Evolutionary conservation across 2,888 invertebrate species (phyloP), one percentile per base, ranked within the genome.

Genomic region (Clusia tigrina): DNA sequence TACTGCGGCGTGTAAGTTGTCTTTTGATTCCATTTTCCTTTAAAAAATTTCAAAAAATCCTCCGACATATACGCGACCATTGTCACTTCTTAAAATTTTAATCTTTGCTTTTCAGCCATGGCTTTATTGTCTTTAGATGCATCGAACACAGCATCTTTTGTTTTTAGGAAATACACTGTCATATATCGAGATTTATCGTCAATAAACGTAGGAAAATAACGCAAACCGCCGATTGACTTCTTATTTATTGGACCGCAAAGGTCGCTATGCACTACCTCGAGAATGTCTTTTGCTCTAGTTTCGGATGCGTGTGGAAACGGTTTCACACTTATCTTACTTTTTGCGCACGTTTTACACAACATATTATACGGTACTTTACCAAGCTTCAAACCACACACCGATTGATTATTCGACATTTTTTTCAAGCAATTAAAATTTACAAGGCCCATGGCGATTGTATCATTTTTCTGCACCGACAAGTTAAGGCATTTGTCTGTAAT

Each of bases 1-100:
- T 71, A 71, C 23, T 71, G 68, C 3, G 71, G 73, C 18, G 69
- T 71, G 15, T 42, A 17, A 69, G 25, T 42, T 71, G 65, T 12
- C 66, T 38, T 25, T 24, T 26, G 42, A 69, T 68, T 2, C 70
- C 70, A 53, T 64, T 54, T 10, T 64, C 48, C 1, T 58, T 17
- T 12, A 68, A 55, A 63, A 59, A 69, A 51, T 18, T 51, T 9
- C 65, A 46, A 32, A 71, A 70, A 20, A 54, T 32, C 32, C 12
- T 32, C 5, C 12, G 1, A 48, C 32, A 22, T 60, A 63, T 37
- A 58, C 62, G 22, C 37, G 9, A 23, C 62, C 63, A 25, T 65
- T 64, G 20, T 62, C 64, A 24, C 54, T 62, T 18, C 65, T 17
- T 15, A 48, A 20, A 20, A 32, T 53, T 53, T 62, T 67, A 3